These are phyloP conservation scores for Daboia siamensis DNA, from an alignment of 2,113 vertebrate genomes.

Conservation along the genomic window DNA sequence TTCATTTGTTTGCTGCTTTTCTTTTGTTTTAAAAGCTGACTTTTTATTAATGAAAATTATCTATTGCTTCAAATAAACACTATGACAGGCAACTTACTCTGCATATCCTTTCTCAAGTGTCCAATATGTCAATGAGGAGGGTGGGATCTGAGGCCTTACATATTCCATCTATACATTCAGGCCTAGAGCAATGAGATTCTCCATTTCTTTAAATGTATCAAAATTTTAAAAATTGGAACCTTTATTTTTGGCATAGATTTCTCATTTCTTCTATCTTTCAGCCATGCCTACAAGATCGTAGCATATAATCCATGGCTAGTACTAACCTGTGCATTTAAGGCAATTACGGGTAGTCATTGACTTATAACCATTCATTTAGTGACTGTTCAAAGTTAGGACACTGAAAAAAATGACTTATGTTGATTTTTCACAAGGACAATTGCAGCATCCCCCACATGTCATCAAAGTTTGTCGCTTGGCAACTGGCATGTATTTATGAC, in stretches of 20 bases:
- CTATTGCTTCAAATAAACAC: not conserved
- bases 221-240: not conserved
- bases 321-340: not conserved
- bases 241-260: not conserved
- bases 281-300: not conserved
- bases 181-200: not conserved
- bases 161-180: not conserved
- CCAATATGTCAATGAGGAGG: not conserved
- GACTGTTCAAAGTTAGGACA: not conserved
- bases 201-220: not conserved
- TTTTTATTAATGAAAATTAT: not conserved
- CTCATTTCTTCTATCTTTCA: not conserved
- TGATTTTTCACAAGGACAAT: not conserved
- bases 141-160: not conserved
- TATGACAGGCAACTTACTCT: not conserved
- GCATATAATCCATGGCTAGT: not conserved
- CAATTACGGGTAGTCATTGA: not conserved
- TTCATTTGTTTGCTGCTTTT: not conserved
- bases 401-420: not conserved
- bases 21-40: not conserved
- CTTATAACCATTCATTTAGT: not conserved
- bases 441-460: not conserved
- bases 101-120: not conserved
- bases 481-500: not conserved
- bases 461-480: not conserved